Base-by-base conservation (phyloP, 2,888 invertebrate genomes). In the Tinea pellionella region DNA sequence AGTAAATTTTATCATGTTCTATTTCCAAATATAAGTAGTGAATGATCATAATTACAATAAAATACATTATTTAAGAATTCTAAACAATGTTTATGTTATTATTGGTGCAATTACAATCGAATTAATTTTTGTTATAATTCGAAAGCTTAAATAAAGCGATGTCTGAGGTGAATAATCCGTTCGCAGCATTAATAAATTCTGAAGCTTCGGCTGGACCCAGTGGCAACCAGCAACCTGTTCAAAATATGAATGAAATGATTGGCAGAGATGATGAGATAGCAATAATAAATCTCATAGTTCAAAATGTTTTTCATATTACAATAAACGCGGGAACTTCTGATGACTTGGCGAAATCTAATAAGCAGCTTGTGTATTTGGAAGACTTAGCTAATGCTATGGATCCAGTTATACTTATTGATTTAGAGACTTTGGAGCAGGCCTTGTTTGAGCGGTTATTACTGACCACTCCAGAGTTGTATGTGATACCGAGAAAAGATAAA, bases 401-500 rank as follows among this genome's bases (percentile, higher is more conserved):
- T 51, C 88, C 88, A 8, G 75, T 78, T 59, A 72, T 75, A 57
- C 74, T 88, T 58, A 82, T 92, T 65, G 90, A 93, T 64, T 75
- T 92, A 62, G 91, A 93, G 65, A 85, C 91, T 0, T 74, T 95
- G 55, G 94, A 94, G 63, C 92, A 94, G 70, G 93, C 92, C 0
- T 77, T 96, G 12, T 96, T 95, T 75, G 95, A 96, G 73, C 89
- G 96, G 63, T 75, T 95, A 15, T 86, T 95, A 12, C 66, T 93
- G 53, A 68, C 76, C 9, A 86, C 91, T 60, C 86, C 91, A 9
- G 75, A 85, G 62, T 73, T 86, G 32, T 84, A 75, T 72, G 76
- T 92, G 56, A 73, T 89, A 62, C 88, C 88, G 1, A 82, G 78
- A 63, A 71, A 73, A 60, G 73, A 67, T 41, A 75, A 71, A 62